Evolutionary conservation across 2,797 vertebrate genomes (phyloP).

Genomic region (Catamblyrhynchus diadema): DNA sequence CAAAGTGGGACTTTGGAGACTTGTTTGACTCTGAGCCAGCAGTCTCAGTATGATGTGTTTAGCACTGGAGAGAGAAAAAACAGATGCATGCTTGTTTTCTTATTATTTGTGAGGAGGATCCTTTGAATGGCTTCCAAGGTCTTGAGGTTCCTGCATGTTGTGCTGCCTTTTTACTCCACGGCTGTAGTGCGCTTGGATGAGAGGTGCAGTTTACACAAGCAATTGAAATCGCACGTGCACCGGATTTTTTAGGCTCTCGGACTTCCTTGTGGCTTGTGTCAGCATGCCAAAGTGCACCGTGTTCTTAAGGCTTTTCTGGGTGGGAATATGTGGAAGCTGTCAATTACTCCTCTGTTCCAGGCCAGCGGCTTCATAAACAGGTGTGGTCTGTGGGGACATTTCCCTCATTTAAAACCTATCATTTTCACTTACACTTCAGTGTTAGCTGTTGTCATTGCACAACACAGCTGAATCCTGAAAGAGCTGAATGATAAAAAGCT

Average conservation of each 20-base stretch:
- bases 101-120: neutral
- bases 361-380: neutral
- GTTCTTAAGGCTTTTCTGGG: neutral
- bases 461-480: neutral
- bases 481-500: neutral
- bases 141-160: neutral
- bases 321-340: neutral
- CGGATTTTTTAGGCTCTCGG: fast-evolving
- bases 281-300: fast-evolving
- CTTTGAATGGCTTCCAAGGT: constrained; percentile 1
- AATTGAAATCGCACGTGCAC: neutral
- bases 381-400: neutral
- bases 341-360: neutral
- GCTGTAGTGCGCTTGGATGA: neutral
- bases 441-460: neutral
- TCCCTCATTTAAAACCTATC: neutral
- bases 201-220: neutral
- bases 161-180: neutral
- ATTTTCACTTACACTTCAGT: fast-evolving
- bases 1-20: neutral
- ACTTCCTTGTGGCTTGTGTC: neutral
- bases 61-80: neutral
- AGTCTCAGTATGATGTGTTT: neutral
- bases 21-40: neutral
- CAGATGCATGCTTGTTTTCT: constrained; percentile 9